Evolutionary conservation across 2,113 vertebrate species (phyloP).

Genomic region (Lagenorhynchus albirostris): DNA sequence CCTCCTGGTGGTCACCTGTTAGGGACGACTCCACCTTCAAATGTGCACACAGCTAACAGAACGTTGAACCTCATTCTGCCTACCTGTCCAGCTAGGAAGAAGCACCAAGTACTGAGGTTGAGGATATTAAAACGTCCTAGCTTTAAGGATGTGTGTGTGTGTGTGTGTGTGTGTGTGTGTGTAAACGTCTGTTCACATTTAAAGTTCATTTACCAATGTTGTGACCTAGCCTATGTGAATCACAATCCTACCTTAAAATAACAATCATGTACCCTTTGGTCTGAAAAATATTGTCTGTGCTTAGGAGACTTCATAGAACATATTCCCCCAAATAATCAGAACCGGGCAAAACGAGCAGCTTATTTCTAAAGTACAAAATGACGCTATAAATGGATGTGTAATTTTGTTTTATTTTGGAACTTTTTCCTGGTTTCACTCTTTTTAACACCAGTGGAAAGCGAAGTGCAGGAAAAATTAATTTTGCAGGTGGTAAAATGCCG

Average conservation of each 20-base stretch:
- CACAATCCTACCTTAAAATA: background rate
- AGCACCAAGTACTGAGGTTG: too few relatives aligned
- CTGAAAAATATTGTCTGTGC: background rate
- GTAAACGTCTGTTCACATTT: background rate
- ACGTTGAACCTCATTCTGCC: background rate
- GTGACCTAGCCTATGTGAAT: background rate
- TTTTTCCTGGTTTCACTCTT: background rate
- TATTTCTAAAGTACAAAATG: background rate
- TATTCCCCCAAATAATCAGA: background rate
- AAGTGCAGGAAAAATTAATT: background rate
- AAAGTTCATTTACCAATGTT: background rate
- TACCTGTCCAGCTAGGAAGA: background rate
- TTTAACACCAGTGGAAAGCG: background rate
- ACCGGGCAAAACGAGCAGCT: background rate
- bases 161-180: background rate
- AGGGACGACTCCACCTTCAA: background rate
- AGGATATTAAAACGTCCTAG: too few relatives aligned
- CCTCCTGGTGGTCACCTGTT: slow-evolving; percentile 31
- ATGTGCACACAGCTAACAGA: background rate
- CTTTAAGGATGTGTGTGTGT: background rate
- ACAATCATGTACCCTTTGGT: background rate
- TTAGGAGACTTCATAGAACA: background rate
- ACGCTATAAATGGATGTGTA: background rate
- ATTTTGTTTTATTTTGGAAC: background rate
- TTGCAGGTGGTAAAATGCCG: background rate